Evolutionary conservation across 2,888 invertebrate species (phyloP), one percentile per base, ranked within the genome.

Genomic region (Netelia fuscicornis): DNA sequence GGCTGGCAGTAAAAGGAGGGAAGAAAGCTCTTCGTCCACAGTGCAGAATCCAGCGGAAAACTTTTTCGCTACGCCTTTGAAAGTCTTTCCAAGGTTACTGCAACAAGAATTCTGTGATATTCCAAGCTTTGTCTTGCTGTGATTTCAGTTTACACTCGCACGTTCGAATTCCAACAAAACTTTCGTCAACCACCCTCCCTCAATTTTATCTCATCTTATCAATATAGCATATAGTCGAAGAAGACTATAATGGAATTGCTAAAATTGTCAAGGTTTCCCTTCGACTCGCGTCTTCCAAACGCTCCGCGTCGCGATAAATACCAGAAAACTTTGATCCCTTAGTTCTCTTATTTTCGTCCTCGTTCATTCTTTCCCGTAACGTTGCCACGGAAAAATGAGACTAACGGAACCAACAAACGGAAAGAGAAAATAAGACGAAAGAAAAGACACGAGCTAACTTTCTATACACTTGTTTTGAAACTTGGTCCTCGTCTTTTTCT

Each of bases 381-480:
- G 54, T 76, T 64, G 48, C 30, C 37, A 8, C 23, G 56, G 76
- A 64, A 81, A 81, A 17, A 70, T 81, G 56, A 48, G 54, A 76
- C 30, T 71, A 70, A 76, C 72, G 72, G 30, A 20, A 72, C 17
- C 68, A 25, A 54, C 48, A 58, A 62, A 62, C 37, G 58, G 48
- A 65, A 48, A 71, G 11, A 56, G 20, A 58, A 81, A 25, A 74
- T 52, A 56, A 48, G 42, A 70, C 11, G 42, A 52, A 76, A 58
- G 11, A 25, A 72, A 71, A 60, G 5, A 23, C 11, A 65, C 37
- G 52, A 71, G 65, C 67, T 48, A 25, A 42, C 67, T 60, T 82
- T 77, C 72, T 60, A 67, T 60, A 82, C 71, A 37, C 65, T 72
- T 82, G 5, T 54, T 52, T 75, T 65, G 37, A n/a, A 25, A 48